These are phyloP conservation scores for Ammospiza nelsoni DNA, from an alignment of 2,113 vertebrate species.

Conservation along the genomic window DNA sequence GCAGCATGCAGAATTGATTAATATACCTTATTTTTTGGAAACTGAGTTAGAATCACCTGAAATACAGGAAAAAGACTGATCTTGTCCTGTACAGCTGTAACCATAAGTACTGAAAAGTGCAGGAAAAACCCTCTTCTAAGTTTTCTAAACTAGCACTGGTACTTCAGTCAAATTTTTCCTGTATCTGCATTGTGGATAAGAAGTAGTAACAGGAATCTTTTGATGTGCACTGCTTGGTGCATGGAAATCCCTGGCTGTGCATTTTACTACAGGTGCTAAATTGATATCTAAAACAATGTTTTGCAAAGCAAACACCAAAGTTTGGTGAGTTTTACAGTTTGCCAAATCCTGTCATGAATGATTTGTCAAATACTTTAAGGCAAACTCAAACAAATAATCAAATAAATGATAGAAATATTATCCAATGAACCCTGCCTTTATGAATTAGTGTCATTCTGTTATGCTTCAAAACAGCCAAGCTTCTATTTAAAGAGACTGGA, in stretches of 20 bases:
- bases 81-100: not conserved
- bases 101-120: not conserved
- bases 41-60: not conserved
- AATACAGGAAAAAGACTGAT: not conserved
- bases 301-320: not conserved
- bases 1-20: not conserved
- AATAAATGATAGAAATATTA: conserved; percentile 31
- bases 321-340: not conserved
- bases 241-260: not conserved
- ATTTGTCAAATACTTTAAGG: conserved; percentile 30
- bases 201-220: not conserved
- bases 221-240: not conserved
- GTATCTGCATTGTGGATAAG: not conserved
- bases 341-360: conserved; percentile 21
- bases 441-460: not conserved
- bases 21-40: not conserved
- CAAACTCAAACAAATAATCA: conserved; percentile 33
- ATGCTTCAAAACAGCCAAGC: not conserved
- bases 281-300: not conserved
- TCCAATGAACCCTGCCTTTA: conserved; percentile 20
- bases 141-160: not conserved
- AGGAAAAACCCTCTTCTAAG: not conserved
- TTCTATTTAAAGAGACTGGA: not conserved
- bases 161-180: not conserved
- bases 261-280: not conserved